A percentile compares a stretch with the other conserved stretches of the same genome.
Evolutionary conservation across 2,888 invertebrate genomes (phyloP).

Genomic region (Drosophila bunnanda): DNA sequence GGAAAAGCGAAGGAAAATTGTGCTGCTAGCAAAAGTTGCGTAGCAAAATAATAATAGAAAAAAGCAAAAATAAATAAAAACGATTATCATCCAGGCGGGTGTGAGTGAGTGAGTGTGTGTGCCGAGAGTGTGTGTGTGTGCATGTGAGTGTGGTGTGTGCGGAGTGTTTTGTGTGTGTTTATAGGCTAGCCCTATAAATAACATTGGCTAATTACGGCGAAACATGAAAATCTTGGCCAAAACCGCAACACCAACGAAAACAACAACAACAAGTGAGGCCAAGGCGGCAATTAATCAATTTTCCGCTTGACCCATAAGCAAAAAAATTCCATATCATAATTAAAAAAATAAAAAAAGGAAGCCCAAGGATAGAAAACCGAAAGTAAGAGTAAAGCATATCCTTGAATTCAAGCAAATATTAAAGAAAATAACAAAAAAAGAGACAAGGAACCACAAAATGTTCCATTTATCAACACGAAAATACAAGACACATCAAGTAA

Average conservation of each 20-base stretch:
- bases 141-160: not conserved
- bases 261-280: conserved; percentile 41
- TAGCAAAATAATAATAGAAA: conserved; percentile 27
- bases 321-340: conserved; percentile 69
- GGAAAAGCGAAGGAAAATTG: conserved; percentile 44
- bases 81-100: conserved; percentile 66
- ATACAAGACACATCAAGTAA: conserved; percentile 3
- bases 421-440: not conserved
- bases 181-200: conserved; percentile 64
- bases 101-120: conserved; percentile 9
- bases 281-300: conserved; percentile 76
- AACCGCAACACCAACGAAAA: conserved; percentile 31
- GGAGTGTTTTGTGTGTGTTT: conserved; percentile 8
- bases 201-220: conserved; percentile 76
- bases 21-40: conserved; percentile 38
- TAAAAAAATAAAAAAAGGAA: conserved; percentile 51
- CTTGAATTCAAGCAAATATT: not conserved
- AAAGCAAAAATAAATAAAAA: conserved; percentile 55
- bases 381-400: conserved; percentile 22
- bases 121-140: conserved; percentile 1
- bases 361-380: conserved; percentile 10
- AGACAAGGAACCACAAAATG: not conserved
- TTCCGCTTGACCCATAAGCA: conserved; percentile 72
- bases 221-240: conserved; percentile 77
- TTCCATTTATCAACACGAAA: conserved; percentile 10